Base-by-base conservation (phyloP, 2,113 vertebrate genomes). In the Brachyhypopomus gauderio region DNA sequence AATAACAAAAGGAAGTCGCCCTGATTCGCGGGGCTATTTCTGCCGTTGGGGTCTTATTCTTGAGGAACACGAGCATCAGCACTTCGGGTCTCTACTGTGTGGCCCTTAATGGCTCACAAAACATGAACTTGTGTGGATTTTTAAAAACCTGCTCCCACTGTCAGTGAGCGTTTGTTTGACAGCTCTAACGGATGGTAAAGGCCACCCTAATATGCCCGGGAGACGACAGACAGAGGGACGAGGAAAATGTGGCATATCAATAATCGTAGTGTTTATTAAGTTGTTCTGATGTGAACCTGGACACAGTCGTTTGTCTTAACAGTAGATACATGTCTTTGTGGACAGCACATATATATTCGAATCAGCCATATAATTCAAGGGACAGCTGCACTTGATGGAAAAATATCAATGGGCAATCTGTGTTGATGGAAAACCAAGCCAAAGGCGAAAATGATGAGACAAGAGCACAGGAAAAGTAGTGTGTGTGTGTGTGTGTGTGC, bases 331-430 rank as follows among this genome's bases (percentile, higher is more conserved):
- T 87, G 71, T 69, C 72, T 38, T 22, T 1, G 6, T 59, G 63
- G 79, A 81, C 79, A 59, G 79, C 91, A 88, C 88, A 90, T 90
- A 91, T 90, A 91, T 87, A 91, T 93, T 90, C 90, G 90, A 91
- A 92, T 92, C 91, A 92, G 88, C 86, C 88, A 81, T 90, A 89
- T 90, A 89, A 90, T 89, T 84, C 77, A 75, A 84, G 86, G 85
- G 77, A 89, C 90, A 91, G 88, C 89, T 86, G 85, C 74, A 70
- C 86, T 88, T 86, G 88, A 92, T 91, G 89, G 90, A 87, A 81
- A 81, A 81, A 81, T 73, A 72, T 80, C 79, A 80, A 73, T 59
- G 25, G 45, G 60, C 79, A 74, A 64, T 80, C 60, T 17, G n/a
- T 66, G 72, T 36, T 80, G 71, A 80, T 80, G 79, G 60, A 74